These are phyloP conservation scores for Brachionus plicatilis DNA, from an alignment of 1,140 invertebrate species.

Conservation along the genomic window DNA sequence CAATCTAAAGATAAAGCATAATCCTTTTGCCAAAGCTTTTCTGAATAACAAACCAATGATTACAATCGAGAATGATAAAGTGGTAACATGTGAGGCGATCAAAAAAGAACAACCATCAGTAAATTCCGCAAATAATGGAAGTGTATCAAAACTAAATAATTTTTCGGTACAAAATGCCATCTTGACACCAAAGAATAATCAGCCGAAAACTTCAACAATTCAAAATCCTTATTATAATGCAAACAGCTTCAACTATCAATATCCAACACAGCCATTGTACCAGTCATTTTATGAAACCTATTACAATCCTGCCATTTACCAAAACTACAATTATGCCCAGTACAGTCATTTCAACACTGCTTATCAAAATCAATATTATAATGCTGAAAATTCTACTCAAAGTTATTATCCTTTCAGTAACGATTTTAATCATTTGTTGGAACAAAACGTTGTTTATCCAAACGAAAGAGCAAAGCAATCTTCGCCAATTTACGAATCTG, in stretches of 20 bases:
- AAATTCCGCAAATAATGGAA: not conserved
- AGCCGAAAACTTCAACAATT: not conserved
- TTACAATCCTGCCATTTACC: not conserved
- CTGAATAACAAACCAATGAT: slow-evolving; percentile 35
- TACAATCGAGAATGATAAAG: slow-evolving; percentile 15
- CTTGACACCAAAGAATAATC: not conserved
- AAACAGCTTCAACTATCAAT: not conserved
- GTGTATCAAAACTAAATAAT: not conserved
- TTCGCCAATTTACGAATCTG: not conserved
- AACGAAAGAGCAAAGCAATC: slow-evolving; percentile 15
- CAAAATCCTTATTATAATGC: not conserved
- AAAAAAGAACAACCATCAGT: not conserved
- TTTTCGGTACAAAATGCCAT: not conserved
- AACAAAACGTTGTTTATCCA: not conserved
- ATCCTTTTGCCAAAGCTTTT: slow-evolving; percentile 43
- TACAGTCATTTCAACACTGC: not conserved
- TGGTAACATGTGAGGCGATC: not conserved
- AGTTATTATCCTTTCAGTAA: slow-evolving; percentile 7
- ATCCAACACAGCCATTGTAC: not conserved
- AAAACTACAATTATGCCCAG: not conserved
- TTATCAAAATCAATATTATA: not conserved
- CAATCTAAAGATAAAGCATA: slow-evolving; percentile 41
- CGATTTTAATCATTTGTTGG: not conserved
- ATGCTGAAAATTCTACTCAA: not conserved
- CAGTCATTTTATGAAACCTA: not conserved